A percentile compares a stretch with the other conserved stretches of the same genome.
Conservation (phyloP, 2,797 vertebrate species). For the Florisuga fusca region DNA sequence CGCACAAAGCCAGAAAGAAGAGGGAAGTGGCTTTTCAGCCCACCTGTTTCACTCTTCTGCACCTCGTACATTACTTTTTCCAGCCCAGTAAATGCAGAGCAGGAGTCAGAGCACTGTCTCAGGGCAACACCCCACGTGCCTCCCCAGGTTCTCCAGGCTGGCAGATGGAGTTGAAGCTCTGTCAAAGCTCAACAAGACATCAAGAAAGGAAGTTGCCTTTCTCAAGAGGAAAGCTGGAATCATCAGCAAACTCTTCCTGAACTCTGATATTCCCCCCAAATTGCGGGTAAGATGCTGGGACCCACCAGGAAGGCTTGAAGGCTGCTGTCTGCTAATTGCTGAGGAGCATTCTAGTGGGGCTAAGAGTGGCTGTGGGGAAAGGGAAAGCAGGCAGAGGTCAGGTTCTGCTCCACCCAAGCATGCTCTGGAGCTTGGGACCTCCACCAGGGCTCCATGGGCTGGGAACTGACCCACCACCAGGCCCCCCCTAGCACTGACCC, state of each 20-base stretch:
- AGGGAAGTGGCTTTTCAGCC: not conserved
- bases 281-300: conserved; percentile 68
- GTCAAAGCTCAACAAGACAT: not conserved
- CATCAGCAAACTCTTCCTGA: conserved; percentile 75
- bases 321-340: not conserved
- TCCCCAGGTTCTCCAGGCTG: conserved; percentile 75
- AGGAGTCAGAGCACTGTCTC: not conserved
- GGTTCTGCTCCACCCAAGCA: not conserved
- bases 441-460: not conserved
- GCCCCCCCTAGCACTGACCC: rapidly evolving
- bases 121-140: not conserved
- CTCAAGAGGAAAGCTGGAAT: conserved; percentile 70
- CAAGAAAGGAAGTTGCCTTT: conserved; percentile 60
- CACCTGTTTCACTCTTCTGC: not conserved
- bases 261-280: conserved; percentile 70
- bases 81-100: not conserved
- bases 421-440: not conserved
- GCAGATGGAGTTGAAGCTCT: conserved; percentile 54
- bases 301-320: not conserved
- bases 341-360: not conserved
- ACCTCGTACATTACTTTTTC: not conserved
- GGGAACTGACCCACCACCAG: not conserved
- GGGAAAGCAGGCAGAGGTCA: not conserved
- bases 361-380: not conserved
- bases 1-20: not conserved